Evolutionary conservation across 2,113 vertebrate species (phyloP), one percentile per base, ranked within the genome.

Genomic region (Pterocles orientalis): DNA sequence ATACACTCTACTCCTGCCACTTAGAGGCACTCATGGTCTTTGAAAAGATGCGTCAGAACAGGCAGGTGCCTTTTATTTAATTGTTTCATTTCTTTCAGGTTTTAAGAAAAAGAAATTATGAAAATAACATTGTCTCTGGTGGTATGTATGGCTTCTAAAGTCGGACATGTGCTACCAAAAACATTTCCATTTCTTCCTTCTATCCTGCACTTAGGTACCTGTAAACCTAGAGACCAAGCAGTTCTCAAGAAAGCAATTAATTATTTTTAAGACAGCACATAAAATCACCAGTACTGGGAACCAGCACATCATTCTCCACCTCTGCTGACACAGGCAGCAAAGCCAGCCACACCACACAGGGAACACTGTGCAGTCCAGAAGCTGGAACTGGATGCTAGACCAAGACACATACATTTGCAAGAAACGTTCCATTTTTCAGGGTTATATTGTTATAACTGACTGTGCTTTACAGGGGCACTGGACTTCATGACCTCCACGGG

Each of bases 161-260:
- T n/a, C 87, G 91, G 82, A 95, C 78, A 65, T 51, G 69, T 83
- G 61, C 93, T 97, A 94, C 90, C 90, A 97, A 96, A 97, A 85
- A 36, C 17, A 33, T 60, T 83, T 66, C 62, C 18, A 80, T 76
- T 86, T 69, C 58, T 76, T 20, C 6, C 64, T 60, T 69, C 72
- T 68, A 18, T 66, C 28, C 43, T 70, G 12, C 24, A 69, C 25
- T 34, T 76, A 20, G 3, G 6, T 20, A 61, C 12, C 36, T 70
- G 24, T 33, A 77, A 78, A 69, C 8, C 29, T 29, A 75, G 15
- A 82, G 7, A 82, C 23, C 26, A 57, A 85, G 48, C 20, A 25
- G 34, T 54, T 69, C 12, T 80, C 81, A 83, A 25, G 62, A 83
- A 79, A n/a, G 9, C 11, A 64, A 47, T 29, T 29, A 10, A 16